phyloP scores from a whole-genome alignment of 2,797 vertebrate genomes.

The Alauda arvensis region DNA sequence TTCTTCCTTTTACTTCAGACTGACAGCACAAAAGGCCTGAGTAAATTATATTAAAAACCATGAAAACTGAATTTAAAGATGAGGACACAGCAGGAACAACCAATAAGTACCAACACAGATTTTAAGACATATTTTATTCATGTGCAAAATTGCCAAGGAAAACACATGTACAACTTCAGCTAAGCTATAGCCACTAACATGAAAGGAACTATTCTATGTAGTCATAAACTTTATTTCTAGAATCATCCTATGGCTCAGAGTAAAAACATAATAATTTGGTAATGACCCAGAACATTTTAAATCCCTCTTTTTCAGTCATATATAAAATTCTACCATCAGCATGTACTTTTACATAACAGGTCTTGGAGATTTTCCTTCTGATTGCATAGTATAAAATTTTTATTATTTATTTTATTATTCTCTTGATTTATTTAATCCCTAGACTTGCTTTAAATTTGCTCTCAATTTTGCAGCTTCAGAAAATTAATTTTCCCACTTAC shows the following conservation, averaged over 20 bases:
- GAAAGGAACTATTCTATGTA: background rate
- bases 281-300: slow-evolving; percentile 15
- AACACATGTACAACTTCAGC: slow-evolving; percentile 26
- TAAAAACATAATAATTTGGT: background rate
- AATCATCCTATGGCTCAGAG: slow-evolving; percentile 13
- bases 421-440: background rate
- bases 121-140: slow-evolving; percentile 54
- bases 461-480: slow-evolving; percentile 23
- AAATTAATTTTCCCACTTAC: slow-evolving; percentile 8
- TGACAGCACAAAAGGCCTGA: background rate
- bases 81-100: background rate
- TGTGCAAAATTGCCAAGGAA: slow-evolving; percentile 45
- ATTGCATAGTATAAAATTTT: slow-evolving; percentile 21
- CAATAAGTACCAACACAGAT: background rate
- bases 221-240: background rate
- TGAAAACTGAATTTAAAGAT: background rate
- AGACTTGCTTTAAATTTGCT: background rate
- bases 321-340: background rate
- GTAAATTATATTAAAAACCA: background rate
- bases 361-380: slow-evolving; percentile 13
- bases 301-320: background rate
- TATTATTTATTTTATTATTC: background rate
- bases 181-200: slow-evolving; percentile 29
- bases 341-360: background rate
- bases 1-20: background rate